Evolutionary conservation across 2,888 invertebrate genomes (phyloP).

Genomic region (Flexamia atlantica): DNA sequence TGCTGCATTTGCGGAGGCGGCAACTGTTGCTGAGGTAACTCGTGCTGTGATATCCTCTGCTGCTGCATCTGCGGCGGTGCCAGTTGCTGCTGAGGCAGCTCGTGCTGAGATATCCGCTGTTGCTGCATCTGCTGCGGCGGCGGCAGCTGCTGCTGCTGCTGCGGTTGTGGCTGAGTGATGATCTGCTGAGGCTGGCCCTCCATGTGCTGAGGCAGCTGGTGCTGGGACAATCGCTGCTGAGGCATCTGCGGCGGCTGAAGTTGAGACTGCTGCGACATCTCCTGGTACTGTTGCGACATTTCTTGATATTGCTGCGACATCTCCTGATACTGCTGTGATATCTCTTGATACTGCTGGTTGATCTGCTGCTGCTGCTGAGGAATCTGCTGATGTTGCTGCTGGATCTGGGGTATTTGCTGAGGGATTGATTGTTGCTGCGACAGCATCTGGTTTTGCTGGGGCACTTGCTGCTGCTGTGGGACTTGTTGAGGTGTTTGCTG

Average conservation of each 20-base stretch:
- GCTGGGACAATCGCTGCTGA: constrained; percentile 54
- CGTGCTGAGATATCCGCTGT: constrained; percentile 71
- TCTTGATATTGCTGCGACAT: constrained; percentile 72
- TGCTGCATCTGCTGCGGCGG: constrained; percentile 5
- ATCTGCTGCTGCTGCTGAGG: constrained; percentile 72
- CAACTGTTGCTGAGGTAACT: neutral
- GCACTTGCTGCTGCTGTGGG: constrained; percentile 46
- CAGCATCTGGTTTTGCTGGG: constrained; percentile 60
- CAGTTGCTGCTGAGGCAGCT: constrained; percentile 73
- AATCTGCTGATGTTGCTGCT: constrained; percentile 69
- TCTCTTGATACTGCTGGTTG: constrained; percentile 71
- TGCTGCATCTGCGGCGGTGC: constrained; percentile 65
- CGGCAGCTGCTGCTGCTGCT: constrained; percentile 63
- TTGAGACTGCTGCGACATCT: constrained; percentile 74
- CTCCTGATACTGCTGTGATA: constrained; percentile 70
- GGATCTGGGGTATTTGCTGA: constrained; percentile 62
- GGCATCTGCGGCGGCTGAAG: constrained; percentile 62
- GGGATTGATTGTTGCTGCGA: constrained; percentile 50
- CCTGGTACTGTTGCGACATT: constrained; percentile 70
- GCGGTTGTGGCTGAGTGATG: neutral
- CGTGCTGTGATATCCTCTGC: neutral
- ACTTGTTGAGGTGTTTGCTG: constrained; percentile 54
- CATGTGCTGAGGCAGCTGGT: constrained; percentile 67
- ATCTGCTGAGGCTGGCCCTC: constrained; percentile 69
- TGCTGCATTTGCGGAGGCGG: constrained; percentile 8